phyloP scores from a whole-genome alignment of 2,797 vertebrate genomes.

The Gephyroberyx darwinii region DNA sequence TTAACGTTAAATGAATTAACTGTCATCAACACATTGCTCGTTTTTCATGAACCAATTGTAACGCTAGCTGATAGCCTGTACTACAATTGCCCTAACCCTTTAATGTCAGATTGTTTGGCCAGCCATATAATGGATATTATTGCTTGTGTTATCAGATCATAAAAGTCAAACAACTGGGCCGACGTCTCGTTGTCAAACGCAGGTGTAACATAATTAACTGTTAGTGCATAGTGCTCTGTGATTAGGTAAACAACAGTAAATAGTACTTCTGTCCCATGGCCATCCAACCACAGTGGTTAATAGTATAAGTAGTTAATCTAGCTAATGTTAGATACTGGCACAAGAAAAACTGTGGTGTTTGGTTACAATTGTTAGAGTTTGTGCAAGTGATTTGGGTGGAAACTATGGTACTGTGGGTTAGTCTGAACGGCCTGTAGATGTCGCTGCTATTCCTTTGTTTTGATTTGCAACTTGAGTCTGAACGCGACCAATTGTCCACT shows the following conservation, averaged over 20 bases:
- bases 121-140: too few relatives aligned
- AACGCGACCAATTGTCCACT: too few relatives aligned
- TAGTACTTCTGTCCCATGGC: neutral
- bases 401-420: too few relatives aligned
- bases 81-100: too few relatives aligned
- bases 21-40: neutral
- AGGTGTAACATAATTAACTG: too few relatives aligned
- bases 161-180: too few relatives aligned
- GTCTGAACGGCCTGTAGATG: constrained; percentile 25
- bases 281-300: neutral
- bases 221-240: neutral
- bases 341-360: neutral
- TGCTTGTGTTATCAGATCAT: too few relatives aligned
- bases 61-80: neutral
- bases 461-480: too few relatives aligned
- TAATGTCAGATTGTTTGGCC: too few relatives aligned
- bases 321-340: neutral
- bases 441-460: constrained; percentile 48
- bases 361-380: constrained; percentile 3
- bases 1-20: neutral
- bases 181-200: too few relatives aligned
- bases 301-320: too few relatives aligned
- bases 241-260: rapidly evolving
- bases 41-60: neutral
- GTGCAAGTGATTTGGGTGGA: too few relatives aligned